phyloP scores from a whole-genome alignment of 2,888 invertebrate species.

The Leptopterna dolabrata region DNA sequence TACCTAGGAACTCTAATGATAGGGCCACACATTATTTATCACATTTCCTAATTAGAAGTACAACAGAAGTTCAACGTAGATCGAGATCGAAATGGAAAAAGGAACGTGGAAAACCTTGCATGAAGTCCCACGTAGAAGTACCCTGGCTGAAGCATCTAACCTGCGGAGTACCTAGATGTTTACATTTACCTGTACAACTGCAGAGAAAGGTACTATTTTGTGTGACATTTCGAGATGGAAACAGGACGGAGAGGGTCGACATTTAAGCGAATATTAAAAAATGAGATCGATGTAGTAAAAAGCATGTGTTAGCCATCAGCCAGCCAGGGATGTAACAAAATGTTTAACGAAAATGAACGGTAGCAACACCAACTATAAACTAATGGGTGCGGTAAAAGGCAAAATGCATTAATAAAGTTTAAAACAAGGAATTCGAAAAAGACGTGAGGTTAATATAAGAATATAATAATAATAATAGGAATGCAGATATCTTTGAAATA shows the following conservation, averaged over 20 bases:
- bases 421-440: conserved; percentile 41
- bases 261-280: conserved; percentile 42
- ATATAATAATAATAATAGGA: conserved; percentile 25
- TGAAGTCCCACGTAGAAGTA: conserved; percentile 37
- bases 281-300: conserved; percentile 39
- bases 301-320: conserved; percentile 57
- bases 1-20: no score
- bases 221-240: conserved; percentile 22
- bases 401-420: conserved; percentile 24
- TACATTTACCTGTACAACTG: conserved; percentile 39
- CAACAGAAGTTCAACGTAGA: not conserved
- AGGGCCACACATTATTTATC: no score
- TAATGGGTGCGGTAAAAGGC: conserved; percentile 36
- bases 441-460: conserved; percentile 9
- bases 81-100: not conserved
- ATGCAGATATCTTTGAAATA: conserved; percentile 55
- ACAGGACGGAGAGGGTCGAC: conserved; percentile 6
- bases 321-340: conserved; percentile 57
- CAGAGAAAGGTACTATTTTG: conserved; percentile 33
- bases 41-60: no score
- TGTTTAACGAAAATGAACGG: not conserved
- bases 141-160: conserved; percentile 56
- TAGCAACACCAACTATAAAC: conserved; percentile 43
- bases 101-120: not conserved
- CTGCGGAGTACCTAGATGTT: not conserved